Evolutionary conservation across 2,888 invertebrate species (phyloP).

Genomic region (Ichneumoninae sp.): DNA sequence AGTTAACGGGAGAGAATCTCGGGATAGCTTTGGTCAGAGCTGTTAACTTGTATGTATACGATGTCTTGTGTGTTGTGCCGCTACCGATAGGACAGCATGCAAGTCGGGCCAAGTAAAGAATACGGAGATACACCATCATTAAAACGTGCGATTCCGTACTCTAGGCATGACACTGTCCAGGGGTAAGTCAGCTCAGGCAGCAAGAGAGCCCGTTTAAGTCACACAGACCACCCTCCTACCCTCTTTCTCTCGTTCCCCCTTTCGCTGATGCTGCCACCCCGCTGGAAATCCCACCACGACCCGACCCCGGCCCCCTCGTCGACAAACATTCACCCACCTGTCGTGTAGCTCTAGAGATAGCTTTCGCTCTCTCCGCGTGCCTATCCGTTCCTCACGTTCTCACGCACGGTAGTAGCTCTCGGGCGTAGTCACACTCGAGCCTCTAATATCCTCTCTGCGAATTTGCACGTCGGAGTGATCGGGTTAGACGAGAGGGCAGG

Average conservation of each 20-base stretch:
- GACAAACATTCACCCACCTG: slow-evolving; percentile 38
- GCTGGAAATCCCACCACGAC: slow-evolving; percentile 11
- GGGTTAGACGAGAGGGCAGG: slow-evolving; percentile 18
- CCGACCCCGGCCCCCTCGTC: background rate
- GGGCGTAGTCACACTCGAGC: slow-evolving; percentile 23
- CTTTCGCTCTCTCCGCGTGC: slow-evolving; percentile 36
- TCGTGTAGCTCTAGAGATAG: slow-evolving; percentile 54
- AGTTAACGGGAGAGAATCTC: slow-evolving; percentile 37
- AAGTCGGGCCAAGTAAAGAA: slow-evolving; percentile 85
- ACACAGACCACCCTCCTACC: background rate
- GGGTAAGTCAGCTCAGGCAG: slow-evolving; percentile 84
- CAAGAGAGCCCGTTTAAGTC: slow-evolving; percentile 67
- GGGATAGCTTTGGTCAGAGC: slow-evolving; percentile 56
- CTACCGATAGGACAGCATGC: slow-evolving; percentile 84
- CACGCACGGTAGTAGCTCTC: slow-evolving; percentile 26
- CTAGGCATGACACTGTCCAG: slow-evolving; percentile 84
- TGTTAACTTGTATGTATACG: slow-evolving; percentile 78
- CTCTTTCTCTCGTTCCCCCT: background rate
- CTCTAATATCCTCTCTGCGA: slow-evolving; percentile 28
- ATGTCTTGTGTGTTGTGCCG: slow-evolving; percentile 84
- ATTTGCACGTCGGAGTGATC: slow-evolving; percentile 34
- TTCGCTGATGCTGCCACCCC: slow-evolving; percentile 33
- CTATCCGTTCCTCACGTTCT: slow-evolving; percentile 23
- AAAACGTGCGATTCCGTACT: slow-evolving; percentile 83
- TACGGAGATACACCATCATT: slow-evolving; percentile 83